These are phyloP conservation scores for Athalia circularis DNA, from an alignment of 2,888 invertebrate genomes.

Conservation along the genomic window DNA sequence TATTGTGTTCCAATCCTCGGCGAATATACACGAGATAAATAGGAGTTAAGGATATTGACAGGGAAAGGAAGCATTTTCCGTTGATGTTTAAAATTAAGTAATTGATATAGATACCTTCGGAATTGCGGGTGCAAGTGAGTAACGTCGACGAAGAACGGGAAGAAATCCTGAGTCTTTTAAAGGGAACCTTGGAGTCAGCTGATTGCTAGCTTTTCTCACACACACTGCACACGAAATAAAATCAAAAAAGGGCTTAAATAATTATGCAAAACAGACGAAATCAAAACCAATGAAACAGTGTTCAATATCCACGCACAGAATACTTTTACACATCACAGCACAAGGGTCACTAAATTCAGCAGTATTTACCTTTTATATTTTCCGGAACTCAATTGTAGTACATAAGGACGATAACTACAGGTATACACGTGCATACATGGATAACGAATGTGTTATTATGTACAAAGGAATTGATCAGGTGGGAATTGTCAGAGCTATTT, in stretches of 20 bases:
- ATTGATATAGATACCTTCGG: not conserved
- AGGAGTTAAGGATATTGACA: not conserved
- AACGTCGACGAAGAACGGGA: conserved; percentile 12
- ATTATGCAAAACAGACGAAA: not conserved
- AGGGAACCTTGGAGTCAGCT: conserved; percentile 41
- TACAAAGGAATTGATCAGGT: too few relatives aligned
- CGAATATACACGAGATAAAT: not conserved
- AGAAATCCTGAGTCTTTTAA: not conserved
- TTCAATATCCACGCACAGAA: not conserved
- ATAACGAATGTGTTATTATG: too few relatives aligned
- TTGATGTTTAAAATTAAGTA: not conserved
- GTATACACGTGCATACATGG: too few relatives aligned
- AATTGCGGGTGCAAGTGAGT: not conserved
- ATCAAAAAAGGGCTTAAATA: not conserved
- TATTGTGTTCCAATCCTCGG: not conserved
- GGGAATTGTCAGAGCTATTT: too few relatives aligned
- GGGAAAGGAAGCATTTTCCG: not conserved
- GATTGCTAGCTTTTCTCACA: conserved; percentile 33
- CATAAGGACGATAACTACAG: too few relatives aligned
- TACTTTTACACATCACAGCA: conserved; percentile 22
- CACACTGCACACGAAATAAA: not conserved
- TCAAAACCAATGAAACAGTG: not conserved
- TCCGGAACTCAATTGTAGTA: not conserved
- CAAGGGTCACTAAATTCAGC: conserved; percentile 29
- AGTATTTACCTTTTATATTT: not conserved